A percentile compares a stretch with the other conserved stretches of the same genome.
Conservation (phyloP, 92 coral and sea anemone species). For the Galaxea fascicularis region DNA sequence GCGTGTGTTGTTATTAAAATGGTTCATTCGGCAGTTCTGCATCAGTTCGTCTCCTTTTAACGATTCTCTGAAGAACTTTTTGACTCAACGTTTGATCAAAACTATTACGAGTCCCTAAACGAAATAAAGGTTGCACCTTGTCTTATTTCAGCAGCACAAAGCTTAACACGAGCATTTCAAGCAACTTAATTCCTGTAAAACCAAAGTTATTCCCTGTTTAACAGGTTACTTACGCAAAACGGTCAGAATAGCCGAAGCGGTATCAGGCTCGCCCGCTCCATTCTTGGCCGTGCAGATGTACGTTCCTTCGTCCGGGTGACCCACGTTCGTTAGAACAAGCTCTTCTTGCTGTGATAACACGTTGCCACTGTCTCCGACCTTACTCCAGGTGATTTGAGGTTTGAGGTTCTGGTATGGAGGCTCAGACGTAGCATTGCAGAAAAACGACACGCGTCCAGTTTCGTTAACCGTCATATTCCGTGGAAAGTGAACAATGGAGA, state of each 20-base stretch:
- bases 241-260: conserved; percentile 63
- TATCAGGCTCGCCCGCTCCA: conserved; percentile 72
- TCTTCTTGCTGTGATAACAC: conserved; percentile 24
- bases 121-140: too few species aligned
- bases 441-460: conserved; percentile 53
- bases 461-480: conserved; percentile 61
- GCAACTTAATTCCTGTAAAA: too few species aligned
- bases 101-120: too few species aligned
- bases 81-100: too few species aligned
- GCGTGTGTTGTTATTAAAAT: too few species aligned
- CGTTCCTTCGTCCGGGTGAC: conserved; percentile 57
- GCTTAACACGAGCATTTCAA: too few species aligned
- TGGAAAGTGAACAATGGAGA: conserved; percentile 68
- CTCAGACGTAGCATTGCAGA: conserved; percentile 77
- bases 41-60: too few species aligned
- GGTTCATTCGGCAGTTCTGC: too few species aligned
- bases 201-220: background rate
- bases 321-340: conserved; percentile 49
- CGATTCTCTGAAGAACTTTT: background rate
- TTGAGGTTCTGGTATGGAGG: background rate
- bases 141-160: too few species aligned
- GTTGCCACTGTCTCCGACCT: conserved; percentile 49
- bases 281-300: conserved; percentile 76
- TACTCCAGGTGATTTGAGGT: conserved; percentile 60
- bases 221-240: conserved; percentile 62